Evolutionary conservation across 2,888 invertebrate genomes (phyloP), one percentile per base, ranked within the genome.

Genomic region (Synanthedon tipuliformis): DNA sequence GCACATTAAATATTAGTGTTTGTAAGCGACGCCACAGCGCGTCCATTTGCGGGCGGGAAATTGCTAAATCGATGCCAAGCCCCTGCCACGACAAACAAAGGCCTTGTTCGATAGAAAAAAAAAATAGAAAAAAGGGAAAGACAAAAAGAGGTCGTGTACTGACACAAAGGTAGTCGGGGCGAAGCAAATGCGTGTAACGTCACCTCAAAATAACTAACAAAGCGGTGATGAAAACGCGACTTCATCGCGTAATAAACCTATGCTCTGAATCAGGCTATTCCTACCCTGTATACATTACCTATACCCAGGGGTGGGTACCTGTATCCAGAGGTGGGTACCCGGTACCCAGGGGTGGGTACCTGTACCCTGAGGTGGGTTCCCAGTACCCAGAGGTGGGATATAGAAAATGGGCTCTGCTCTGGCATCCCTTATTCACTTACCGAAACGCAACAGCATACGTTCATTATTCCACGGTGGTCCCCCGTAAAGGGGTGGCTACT

Each of bases 1-100:
- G 15, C 45, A 45, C 45, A 45, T 45, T 45, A 45, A 45, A 45
- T 45, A 45, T 45, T 45, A 45, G 49, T 23, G 49, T 16, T 16
- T 15, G 18, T 49, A 49, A 40, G 13, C 50, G 27, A 50, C 13
- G 50, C 40, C 40, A 27, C 40, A 23, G 16, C 50, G 27, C 50
- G 50, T 50, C 40, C 50, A 50, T 50, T 50, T 50, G 50, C 50
- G 16, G 50, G 53, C 60, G 63, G 68, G 64, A 72, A 69, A 72
- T 71, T 65, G 68, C 64, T 64, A 69, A 75, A 71, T 73, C 70
- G 69, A 62, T 62, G 69, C 66, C 65, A 59, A 63, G 62, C 63
- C 62, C 56, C 51, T 50, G 48, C 57, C 52, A 58, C 60, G 58
- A 59, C 65, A 67, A 73, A 69, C 69, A 71, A 71, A 65, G 61